Evolutionary conservation across 1,140 invertebrate genomes (phyloP).

Genomic region (Atta cephalotes): DNA sequence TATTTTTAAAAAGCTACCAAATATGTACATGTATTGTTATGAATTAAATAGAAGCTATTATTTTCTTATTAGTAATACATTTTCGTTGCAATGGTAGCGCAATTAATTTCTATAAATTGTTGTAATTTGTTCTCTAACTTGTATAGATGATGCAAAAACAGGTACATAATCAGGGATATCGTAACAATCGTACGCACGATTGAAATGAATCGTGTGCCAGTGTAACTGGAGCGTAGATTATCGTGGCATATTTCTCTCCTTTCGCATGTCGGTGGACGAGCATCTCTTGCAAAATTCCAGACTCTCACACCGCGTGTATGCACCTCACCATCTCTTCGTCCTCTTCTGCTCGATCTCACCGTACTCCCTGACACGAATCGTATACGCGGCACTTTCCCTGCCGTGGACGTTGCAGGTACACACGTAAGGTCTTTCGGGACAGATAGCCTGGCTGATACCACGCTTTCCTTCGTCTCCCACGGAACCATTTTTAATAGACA

Average conservation of each 20-base stretch:
- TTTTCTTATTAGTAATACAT: neutral
- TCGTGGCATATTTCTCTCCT: constrained; percentile 51
- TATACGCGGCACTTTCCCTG: constrained; percentile 76
- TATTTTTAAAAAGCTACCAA: neutral
- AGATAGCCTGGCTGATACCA: constrained; percentile 67
- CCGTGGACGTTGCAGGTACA: constrained; percentile 63
- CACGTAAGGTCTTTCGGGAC: constrained; percentile 72
- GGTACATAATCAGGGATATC: neutral
- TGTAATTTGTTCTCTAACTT: neutral
- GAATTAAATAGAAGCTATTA: neutral
- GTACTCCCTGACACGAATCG: constrained; percentile 64
- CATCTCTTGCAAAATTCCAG: constrained; percentile 78
- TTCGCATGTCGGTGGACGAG: constrained; percentile 62
- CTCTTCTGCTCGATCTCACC: constrained; percentile 62
- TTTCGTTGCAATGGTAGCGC: neutral
- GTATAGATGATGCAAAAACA: neutral
- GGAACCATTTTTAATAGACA: constrained; percentile 50
- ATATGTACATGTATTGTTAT: neutral
- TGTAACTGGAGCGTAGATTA: constrained; percentile 60
- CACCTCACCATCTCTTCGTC: constrained; percentile 51
- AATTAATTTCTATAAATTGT: neutral
- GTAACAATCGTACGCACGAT: constrained; percentile 25
- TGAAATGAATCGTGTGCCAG: neutral
- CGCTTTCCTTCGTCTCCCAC: constrained; percentile 68
- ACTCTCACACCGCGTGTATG: constrained; percentile 77